Evolutionary conservation across 2,888 invertebrate genomes (phyloP), one percentile per base, ranked within the genome.

Genomic region (Nemotelus nigrinus): DNA sequence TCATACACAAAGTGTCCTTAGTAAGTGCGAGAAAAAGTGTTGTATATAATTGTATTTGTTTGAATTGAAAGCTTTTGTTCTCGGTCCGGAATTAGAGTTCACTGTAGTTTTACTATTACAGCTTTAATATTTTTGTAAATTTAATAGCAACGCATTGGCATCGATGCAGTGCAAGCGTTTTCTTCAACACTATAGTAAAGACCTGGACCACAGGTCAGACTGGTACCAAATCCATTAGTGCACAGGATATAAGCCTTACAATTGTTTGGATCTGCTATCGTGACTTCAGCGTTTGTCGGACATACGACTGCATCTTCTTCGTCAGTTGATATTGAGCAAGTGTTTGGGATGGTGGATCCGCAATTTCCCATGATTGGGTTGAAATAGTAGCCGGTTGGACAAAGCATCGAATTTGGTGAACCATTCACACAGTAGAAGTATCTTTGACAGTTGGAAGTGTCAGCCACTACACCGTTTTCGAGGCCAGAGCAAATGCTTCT

Each of bases 341-440:
- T 48, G 3, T 47, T 6, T 1, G 74, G 74, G 47, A 48, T 10
- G 5, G 4, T 48, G 39, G 48, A 1, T 8, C 39, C 48, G 25
- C 74, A 74, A 41, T 4, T 8, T 39, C 47, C 6, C 39, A 7
- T 47, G 2, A 2, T 10, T 7, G 63, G 48, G 43, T 74, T 50
- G 50, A 39, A 74, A 41, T 48, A 74, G 10, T 7, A 60, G 7
- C 60, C 60, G 3, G 7, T 41, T 2, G 48, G 63, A 60, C 74
- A 74, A 3, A 41, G 8, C 47, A 50, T 2, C 2, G 60, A 60
- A 3, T 47, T 4, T 0, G 45, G 39, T 2, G 2, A 10, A 3
- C 74, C 74, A 39, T 74, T 48, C 7, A 74, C 8, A 41, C 74
- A 74, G 3, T 8, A 5, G 25, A 39, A n/a, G 50, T 74, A 74